These are phyloP conservation scores for Ophioderma brevispina DNA, from an alignment of 35 echinoderm and acorn worm genomes.

Conservation along the genomic window DNA sequence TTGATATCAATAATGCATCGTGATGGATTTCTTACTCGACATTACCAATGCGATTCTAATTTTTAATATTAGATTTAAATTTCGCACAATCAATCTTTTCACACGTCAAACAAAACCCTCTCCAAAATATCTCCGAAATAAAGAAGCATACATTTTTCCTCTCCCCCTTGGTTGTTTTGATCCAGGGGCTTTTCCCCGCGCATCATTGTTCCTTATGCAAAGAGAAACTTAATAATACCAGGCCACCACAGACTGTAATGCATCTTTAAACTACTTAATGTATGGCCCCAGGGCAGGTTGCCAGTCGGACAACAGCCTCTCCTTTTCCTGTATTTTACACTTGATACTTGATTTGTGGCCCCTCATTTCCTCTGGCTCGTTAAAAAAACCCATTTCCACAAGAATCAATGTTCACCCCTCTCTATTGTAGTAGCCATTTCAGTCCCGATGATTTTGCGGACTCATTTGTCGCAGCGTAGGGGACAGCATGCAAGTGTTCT, in stretches of 20 bases:
- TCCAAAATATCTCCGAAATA: too few relatives aligned
- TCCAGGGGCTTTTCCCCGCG: too few relatives aligned
- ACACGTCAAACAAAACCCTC: neutral
- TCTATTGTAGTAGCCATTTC: too few relatives aligned
- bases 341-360: neutral
- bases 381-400: neutral
- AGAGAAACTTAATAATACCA: neutral
- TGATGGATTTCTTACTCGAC: neutral
- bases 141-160: too few relatives aligned
- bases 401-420: neutral
- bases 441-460: too few relatives aligned
- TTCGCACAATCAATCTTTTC: neutral
- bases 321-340: neutral
- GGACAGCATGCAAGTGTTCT: too few relatives aligned
- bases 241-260: neutral
- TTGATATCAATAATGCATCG: neutral
- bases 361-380: neutral
- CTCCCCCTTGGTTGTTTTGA: too few relatives aligned
- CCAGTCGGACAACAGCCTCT: neutral
- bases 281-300: neutral
- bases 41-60: neutral
- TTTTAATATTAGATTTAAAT: neutral
- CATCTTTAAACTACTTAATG: conserved; percentile 14
- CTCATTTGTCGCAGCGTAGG: too few relatives aligned
- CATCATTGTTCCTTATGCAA: neutral